Percentiles rank a stretch among this genome's conserved stretches.
Evolutionary conservation across 2,888 invertebrate genomes (phyloP).

Genomic region (Chirona hameri): DNA sequence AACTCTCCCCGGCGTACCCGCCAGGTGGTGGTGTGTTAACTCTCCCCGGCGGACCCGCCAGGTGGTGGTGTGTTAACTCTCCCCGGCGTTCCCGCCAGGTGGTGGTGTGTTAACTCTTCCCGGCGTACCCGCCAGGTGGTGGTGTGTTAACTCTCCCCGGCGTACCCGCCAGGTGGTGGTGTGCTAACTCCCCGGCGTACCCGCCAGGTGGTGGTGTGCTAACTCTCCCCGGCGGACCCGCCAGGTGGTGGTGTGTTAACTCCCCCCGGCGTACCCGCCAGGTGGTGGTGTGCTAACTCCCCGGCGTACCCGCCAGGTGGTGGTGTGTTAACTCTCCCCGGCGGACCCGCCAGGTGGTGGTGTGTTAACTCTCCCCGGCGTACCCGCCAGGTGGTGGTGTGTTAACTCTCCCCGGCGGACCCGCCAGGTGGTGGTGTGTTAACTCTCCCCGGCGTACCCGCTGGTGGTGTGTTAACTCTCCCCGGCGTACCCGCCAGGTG

Average conservation of each 20-base stretch:
- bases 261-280: not conserved
- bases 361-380: too few species aligned
- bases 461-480: not conserved
- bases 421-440: not conserved
- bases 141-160: too few species aligned
- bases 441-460: too few species aligned
- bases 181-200: not conserved
- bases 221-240: not conserved
- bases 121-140: not conserved
- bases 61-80: not conserved
- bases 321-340: not conserved
- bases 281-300: not conserved
- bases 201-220: not conserved
- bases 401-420: not conserved
- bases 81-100: too few species aligned
- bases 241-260: not conserved
- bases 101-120: not conserved
- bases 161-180: too few species aligned
- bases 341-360: not conserved
- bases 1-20: too few species aligned
- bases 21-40: not conserved
- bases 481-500: not conserved
- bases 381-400: too few species aligned
- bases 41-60: not conserved
- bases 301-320: too few species aligned